Conservation (phyloP, 1,140 invertebrate genomes). For the Scaptomyza graminum region DNA sequence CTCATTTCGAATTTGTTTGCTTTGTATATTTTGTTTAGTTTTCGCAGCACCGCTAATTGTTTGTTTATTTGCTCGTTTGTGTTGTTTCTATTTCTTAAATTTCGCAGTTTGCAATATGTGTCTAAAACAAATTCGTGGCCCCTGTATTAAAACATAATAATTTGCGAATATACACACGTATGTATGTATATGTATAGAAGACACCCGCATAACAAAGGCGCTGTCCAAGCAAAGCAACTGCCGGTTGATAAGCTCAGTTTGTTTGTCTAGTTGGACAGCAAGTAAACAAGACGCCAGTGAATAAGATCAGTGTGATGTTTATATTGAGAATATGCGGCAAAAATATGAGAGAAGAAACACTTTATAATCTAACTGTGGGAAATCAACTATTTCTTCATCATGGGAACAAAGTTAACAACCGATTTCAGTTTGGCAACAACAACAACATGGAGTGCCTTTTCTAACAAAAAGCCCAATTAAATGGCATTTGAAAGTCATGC, state of each 20-base stretch:
- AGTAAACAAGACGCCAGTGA: slow-evolving; percentile 44
- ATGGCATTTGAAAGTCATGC: slow-evolving; percentile 68
- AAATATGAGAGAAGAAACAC: neutral
- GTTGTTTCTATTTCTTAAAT: slow-evolving; percentile 61
- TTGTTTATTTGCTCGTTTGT: slow-evolving; percentile 71
- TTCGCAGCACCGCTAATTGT: slow-evolving; percentile 63
- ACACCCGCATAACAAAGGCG: slow-evolving; percentile 1
- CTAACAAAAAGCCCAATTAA: slow-evolving; percentile 61
- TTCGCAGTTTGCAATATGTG: slow-evolving; percentile 31
- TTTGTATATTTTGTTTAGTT: slow-evolving; percentile 12
- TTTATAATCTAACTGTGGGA: slow-evolving; percentile 24
- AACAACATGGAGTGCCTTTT: slow-evolving; percentile 12
- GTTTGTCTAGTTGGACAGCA: slow-evolving; percentile 40
- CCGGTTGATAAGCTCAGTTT: slow-evolving; percentile 52
- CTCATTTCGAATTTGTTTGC: slow-evolving; percentile 8
- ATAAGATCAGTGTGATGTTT: slow-evolving; percentile 9
- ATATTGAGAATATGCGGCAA: slow-evolving; percentile 15
- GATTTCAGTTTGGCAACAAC: slow-evolving; percentile 24
- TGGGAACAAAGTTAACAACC: slow-evolving; percentile 25
- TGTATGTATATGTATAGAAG: slow-evolving; percentile 21
- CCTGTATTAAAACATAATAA: slow-evolving; percentile 66
- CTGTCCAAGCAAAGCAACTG: slow-evolving; percentile 6
- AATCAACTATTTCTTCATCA: slow-evolving; percentile 14
- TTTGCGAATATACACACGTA: slow-evolving; percentile 2
- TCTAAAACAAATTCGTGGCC: slow-evolving; percentile 10